Conservation (phyloP, 2,113 vertebrate species). For the Siniperca chuatsi region DNA sequence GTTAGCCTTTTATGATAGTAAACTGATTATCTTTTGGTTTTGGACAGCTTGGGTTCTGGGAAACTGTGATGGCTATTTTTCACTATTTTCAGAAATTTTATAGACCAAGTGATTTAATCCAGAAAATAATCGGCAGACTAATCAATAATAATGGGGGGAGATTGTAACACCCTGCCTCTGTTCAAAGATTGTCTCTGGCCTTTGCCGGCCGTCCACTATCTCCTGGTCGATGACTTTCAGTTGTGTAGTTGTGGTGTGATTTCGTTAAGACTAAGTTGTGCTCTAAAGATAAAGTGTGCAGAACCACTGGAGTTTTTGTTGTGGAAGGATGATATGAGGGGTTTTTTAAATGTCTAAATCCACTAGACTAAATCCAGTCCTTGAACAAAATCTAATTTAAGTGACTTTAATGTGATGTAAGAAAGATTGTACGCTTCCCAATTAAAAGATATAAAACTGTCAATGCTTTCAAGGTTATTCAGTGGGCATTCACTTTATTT, state of each 20-base stretch:
- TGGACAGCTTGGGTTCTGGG: neutral
- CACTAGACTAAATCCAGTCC: neutral
- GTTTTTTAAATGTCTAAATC: neutral
- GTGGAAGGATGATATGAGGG: neutral
- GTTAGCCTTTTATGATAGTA: neutral
- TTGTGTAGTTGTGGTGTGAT: neutral
- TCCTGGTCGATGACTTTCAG: neutral
- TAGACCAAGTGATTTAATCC: neutral
- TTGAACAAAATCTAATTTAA: conserved; percentile 11
- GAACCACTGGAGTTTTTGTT: neutral
- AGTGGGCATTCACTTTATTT: conserved; percentile 4
- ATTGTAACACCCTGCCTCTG: neutral
- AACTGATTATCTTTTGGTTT: neutral
- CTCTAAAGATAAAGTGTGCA: neutral
- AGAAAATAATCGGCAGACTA: neutral
- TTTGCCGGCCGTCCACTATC: neutral
- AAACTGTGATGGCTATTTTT: neutral
- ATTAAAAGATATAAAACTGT: conserved; percentile 9
- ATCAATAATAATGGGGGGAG: neutral
- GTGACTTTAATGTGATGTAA: neutral
- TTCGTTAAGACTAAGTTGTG: neutral
- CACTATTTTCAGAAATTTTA: neutral
- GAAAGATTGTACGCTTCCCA: neutral
- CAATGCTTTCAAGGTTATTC: conserved; percentile 1
- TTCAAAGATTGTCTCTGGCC: neutral